Conservation (phyloP, 2,888 invertebrate genomes). For the Operophtera brumata region DNA sequence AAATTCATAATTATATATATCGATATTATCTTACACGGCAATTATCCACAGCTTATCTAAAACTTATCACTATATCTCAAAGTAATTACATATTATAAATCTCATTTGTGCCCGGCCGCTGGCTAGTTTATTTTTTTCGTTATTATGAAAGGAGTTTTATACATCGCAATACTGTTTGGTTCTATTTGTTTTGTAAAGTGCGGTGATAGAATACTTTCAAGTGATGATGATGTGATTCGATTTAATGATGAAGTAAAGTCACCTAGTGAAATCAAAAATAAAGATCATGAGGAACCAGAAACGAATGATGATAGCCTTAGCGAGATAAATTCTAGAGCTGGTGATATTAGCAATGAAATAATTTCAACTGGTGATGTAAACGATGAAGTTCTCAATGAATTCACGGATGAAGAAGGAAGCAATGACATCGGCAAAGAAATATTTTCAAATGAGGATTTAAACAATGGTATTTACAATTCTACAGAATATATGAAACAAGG, state of each 20-base stretch:
- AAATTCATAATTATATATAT: neutral
- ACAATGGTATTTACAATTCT: neutral
- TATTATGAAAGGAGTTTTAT: constrained; percentile 17
- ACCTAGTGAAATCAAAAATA: neutral
- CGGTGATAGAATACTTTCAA: neutral
- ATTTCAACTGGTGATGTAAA: neutral
- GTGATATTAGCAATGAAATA: neutral
- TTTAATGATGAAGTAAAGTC: neutral
- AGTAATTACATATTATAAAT: constrained; percentile 13
- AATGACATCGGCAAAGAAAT: too few relatives aligned
- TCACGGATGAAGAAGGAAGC: too few relatives aligned
- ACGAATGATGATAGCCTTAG: neutral
- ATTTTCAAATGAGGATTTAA: too few relatives aligned
- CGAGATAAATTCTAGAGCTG: neutral
- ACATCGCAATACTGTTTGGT: constrained; percentile 3
- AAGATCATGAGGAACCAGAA: neutral
- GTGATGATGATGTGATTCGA: neutral
- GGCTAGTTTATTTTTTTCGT: constrained; percentile 8
- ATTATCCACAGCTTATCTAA: constrained; percentile 5
- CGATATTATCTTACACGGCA: neutral
- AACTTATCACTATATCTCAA: neutral
- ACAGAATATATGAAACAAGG: neutral
- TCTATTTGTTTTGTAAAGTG: neutral
- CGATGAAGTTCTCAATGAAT: neutral
- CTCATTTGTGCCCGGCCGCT: neutral